These are phyloP conservation scores for Cecropterus lyciades DNA, from an alignment of 1,140 invertebrate species.

Conservation along the genomic window DNA sequence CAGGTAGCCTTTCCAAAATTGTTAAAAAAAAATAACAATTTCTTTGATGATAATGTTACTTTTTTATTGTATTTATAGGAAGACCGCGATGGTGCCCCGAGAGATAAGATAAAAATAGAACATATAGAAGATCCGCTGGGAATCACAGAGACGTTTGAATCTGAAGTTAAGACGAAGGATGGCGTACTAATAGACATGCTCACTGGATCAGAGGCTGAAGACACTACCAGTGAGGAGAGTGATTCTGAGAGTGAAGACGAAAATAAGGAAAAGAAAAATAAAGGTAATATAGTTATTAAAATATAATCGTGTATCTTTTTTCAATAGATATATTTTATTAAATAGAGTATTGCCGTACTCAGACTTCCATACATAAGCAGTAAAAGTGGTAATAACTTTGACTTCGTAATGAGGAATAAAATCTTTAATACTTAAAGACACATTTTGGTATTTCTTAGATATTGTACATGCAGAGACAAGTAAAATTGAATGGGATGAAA, in stretches of 20 bases:
- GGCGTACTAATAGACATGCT: slow-evolving; percentile 63
- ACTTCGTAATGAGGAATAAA: background rate
- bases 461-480: slow-evolving; percentile 41
- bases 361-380: no score
- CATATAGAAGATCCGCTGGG: slow-evolving; percentile 21
- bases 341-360: no score
- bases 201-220: slow-evolving; percentile 62
- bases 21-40: no score
- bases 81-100: no score
- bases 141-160: slow-evolving; percentile 8
- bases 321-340: no score
- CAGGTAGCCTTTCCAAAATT: no score
- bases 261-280: slow-evolving; percentile 42
- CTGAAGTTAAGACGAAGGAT: slow-evolving; percentile 47
- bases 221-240: slow-evolving; percentile 63
- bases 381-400: no score
- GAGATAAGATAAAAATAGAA: background rate
- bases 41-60: no score
- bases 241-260: slow-evolving; percentile 49
- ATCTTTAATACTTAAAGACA: background rate
- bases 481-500: slow-evolving; percentile 68
- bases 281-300: slow-evolving; percentile 11
- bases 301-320: no score
- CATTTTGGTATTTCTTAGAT: background rate
- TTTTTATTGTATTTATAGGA: no score